Conservation (phyloP, 1,140 invertebrate species). For the Chymomyza costata region DNA sequence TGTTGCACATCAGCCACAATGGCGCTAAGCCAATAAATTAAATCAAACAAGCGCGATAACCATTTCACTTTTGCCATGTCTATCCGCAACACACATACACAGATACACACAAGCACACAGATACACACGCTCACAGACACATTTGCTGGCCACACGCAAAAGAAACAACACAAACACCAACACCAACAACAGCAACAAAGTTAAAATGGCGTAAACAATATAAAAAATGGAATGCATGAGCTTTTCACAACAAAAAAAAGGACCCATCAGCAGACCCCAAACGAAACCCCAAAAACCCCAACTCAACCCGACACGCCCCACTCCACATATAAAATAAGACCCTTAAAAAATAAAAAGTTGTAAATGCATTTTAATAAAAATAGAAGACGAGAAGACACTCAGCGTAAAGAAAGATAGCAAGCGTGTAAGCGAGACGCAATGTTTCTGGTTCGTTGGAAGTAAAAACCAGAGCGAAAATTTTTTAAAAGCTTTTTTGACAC, state of each 20-base stretch:
- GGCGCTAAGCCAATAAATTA: slow-evolving; percentile 68
- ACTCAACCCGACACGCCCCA: slow-evolving; percentile 13
- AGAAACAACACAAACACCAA: not conserved
- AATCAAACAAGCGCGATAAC: slow-evolving; percentile 66
- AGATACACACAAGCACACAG: slow-evolving; percentile 8
- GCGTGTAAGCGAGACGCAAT: not conserved
- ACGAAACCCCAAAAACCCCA: slow-evolving; percentile 16
- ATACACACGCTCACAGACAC: not conserved
- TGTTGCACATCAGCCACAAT: slow-evolving; percentile 60
- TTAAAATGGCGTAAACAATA: slow-evolving; percentile 53
- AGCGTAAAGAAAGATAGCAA: not conserved
- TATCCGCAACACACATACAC: slow-evolving; percentile 20
- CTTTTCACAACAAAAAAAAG: no score
- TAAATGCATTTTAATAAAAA: slow-evolving; percentile 51
- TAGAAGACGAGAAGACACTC: no score
- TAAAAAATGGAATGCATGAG: slow-evolving; percentile 47
- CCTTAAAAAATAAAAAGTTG: slow-evolving; percentile 9
- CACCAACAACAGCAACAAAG: slow-evolving; percentile 24
- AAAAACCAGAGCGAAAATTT: slow-evolving; percentile 18
- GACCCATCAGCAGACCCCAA: slow-evolving; percentile 24
- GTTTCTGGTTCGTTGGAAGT: no score
- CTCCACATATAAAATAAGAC: slow-evolving; percentile 18
- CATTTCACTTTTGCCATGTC: slow-evolving; percentile 55
- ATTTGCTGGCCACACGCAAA: slow-evolving; percentile 20
- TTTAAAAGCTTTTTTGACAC: slow-evolving; percentile 48